Percentiles rank a stretch among this genome's conserved stretches.
Evolutionary conservation across 1,140 invertebrate species (phyloP).

Genomic region (Bombus sibiricus): DNA sequence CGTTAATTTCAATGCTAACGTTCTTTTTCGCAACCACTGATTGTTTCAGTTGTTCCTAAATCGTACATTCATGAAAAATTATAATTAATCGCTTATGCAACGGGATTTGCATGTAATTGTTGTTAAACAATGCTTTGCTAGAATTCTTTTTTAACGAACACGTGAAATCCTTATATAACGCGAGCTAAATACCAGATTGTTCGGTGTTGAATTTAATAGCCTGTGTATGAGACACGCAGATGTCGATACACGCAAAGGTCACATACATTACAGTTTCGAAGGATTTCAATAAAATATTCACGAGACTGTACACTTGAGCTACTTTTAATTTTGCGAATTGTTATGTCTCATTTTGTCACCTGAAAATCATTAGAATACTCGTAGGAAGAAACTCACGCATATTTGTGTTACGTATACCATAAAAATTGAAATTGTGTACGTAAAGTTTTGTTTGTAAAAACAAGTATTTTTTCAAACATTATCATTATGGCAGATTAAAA

Average conservation of each 20-base stretch:
- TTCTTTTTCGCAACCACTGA: background rate
- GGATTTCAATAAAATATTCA: conserved; percentile 6
- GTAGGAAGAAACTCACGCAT: too few relatives aligned
- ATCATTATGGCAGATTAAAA: too few relatives aligned
- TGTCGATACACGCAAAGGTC: background rate
- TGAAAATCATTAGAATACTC: background rate
- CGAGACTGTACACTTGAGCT: background rate
- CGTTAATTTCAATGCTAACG: background rate
- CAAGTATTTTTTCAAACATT: too few relatives aligned
- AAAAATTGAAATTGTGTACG: background rate
- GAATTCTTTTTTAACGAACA: background rate
- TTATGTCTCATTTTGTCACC: background rate
- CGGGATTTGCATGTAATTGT: background rate
- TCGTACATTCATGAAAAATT: background rate
- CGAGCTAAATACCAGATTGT: background rate
- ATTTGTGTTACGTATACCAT: background rate
- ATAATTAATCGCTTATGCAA: background rate
- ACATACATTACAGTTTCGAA: background rate
- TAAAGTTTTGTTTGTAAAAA: background rate
- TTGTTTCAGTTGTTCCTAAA: background rate
- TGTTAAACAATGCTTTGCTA: background rate
- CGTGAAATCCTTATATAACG: background rate
- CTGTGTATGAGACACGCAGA: background rate
- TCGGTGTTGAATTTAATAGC: background rate
- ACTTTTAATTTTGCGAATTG: background rate